These are phyloP conservation scores for Drosophila rhopaloa DNA, from an alignment of 1,140 invertebrate genomes.

Conservation along the genomic window DNA sequence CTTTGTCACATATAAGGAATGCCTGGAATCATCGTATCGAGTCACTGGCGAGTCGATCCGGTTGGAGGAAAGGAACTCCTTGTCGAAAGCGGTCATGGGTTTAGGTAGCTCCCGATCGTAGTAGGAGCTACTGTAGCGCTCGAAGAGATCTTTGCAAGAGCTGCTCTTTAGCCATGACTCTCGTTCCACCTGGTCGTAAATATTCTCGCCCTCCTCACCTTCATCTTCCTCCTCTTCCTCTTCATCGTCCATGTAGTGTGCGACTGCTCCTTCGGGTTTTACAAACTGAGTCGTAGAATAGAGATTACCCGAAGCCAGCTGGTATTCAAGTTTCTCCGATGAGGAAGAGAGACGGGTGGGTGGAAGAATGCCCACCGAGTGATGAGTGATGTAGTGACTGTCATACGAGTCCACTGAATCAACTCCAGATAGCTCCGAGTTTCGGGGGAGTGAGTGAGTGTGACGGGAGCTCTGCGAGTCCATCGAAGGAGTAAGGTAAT, in stretches of 20 bases:
- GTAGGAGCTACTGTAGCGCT: slow-evolving; percentile 60
- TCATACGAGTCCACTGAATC: slow-evolving; percentile 84
- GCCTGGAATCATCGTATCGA: slow-evolving; percentile 90
- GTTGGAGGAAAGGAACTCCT: slow-evolving; percentile 83
- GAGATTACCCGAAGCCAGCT: slow-evolving; percentile 85
- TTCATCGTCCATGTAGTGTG: slow-evolving; percentile 74
- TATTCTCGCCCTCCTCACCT: slow-evolving; percentile 75
- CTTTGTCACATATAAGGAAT: slow-evolving; percentile 85
- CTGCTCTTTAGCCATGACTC: slow-evolving; percentile 90
- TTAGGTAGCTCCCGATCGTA: slow-evolving; percentile 71
- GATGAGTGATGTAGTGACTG: slow-evolving; percentile 82
- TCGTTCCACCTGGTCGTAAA: slow-evolving; percentile 81
- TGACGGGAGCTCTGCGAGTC: slow-evolving; percentile 79
- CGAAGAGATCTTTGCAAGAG: slow-evolving; percentile 90
- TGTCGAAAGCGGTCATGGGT: slow-evolving; percentile 79
- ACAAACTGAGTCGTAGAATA: slow-evolving; percentile 85
- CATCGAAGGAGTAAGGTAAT: slow-evolving; percentile 78
- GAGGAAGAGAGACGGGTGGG: slow-evolving; percentile 58
- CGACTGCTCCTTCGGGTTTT: slow-evolving; percentile 72
- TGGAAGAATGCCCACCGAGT: slow-evolving; percentile 71
- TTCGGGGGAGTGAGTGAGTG: slow-evolving; percentile 81
- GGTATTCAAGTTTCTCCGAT: slow-evolving; percentile 86
- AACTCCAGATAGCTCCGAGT: slow-evolving; percentile 79
- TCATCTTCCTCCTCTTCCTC: slow-evolving; percentile 71
- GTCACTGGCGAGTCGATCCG: slow-evolving; percentile 90